phyloP scores from a whole-genome alignment of 2,797 vertebrate species.

The Tapera naevia region DNA sequence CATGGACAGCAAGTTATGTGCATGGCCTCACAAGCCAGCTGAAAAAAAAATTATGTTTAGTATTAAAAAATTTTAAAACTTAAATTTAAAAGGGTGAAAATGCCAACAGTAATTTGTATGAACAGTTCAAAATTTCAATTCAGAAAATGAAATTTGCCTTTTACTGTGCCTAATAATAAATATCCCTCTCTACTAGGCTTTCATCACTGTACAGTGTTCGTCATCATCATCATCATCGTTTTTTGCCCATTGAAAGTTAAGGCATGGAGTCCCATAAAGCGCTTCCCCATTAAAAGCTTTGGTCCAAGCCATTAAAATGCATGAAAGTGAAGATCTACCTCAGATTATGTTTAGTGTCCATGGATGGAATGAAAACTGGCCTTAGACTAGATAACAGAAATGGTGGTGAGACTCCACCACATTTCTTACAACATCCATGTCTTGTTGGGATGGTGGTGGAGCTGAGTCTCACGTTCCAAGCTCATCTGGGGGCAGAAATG shows the following conservation, averaged over 20 bases:
- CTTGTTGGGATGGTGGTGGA: neutral
- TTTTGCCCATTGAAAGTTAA: neutral
- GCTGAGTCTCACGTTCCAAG: neutral
- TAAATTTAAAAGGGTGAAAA: neutral
- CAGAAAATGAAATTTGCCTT: neutral
- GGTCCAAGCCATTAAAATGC: neutral
- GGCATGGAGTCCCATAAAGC: neutral
- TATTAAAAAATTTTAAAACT: neutral
- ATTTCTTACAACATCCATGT: neutral
- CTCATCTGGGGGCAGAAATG: neutral
- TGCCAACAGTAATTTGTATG: neutral
- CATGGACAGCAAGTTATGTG: fast-evolving
- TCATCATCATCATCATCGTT: neutral
- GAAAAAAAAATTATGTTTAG: neutral
- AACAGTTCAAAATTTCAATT: neutral
- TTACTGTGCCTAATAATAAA: neutral
- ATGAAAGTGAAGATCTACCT: neutral
- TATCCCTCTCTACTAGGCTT: neutral
- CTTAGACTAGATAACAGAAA: neutral
- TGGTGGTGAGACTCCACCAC: neutral
- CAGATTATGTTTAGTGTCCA: neutral
- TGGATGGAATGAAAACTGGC: neutral
- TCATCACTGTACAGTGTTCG: neutral
- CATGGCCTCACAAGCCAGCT: neutral
- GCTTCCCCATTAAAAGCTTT: neutral